Evolutionary conservation across 1,140 invertebrate genomes (phyloP).

Genomic region (Cyclargus thomasi): DNA sequence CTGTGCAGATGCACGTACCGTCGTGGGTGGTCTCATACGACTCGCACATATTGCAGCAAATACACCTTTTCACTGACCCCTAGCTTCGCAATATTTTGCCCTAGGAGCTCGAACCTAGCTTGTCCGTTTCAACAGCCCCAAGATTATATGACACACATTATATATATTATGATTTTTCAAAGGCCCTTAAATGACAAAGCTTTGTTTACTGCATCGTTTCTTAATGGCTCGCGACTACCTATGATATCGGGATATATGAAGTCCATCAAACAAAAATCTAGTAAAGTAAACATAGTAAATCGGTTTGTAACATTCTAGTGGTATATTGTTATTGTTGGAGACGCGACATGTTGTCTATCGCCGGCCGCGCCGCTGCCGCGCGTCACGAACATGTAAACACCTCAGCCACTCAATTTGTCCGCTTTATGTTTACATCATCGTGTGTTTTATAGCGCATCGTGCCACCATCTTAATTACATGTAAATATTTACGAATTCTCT

Average conservation of each 20-base stretch:
- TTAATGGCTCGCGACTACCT: neutral
- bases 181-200: conserved; percentile 22
- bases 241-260: neutral
- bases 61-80: conserved; percentile 30
- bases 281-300: neutral
- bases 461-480: neutral
- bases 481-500: neutral
- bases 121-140: conserved; percentile 17
- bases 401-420: neutral
- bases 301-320: conserved; percentile 1
- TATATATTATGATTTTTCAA: too few species aligned
- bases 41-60: conserved; percentile 41
- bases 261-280: neutral
- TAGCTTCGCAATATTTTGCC: neutral
- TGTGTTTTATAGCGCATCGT: neutral
- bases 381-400: neutral
- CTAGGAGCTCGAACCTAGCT: neutral
- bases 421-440: conserved; percentile 1
- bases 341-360: neutral
- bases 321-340: conserved; percentile 7
- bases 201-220: too few species aligned
- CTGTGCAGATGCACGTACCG: conserved; percentile 30
- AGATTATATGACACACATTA: too few species aligned
- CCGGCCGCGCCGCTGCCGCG: neutral
- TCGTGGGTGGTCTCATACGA: conserved; percentile 53